phyloP scores from a whole-genome alignment of 2,888 invertebrate species.

The Brenthis ino region DNA sequence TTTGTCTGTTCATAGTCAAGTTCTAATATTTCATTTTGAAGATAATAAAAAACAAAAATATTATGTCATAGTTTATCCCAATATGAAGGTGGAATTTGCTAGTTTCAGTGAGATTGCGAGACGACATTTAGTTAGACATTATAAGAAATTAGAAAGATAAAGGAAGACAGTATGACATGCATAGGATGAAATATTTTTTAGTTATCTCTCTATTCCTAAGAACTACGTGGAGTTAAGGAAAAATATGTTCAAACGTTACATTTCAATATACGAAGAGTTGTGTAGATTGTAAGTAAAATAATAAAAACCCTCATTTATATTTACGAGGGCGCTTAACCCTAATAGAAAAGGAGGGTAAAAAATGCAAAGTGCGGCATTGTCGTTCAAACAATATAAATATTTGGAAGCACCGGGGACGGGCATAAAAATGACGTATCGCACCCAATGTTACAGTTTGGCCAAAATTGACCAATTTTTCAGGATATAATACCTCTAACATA shows the following conservation, averaged over 20 bases:
- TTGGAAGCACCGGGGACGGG: slow-evolving; percentile 56
- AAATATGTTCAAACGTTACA: background rate
- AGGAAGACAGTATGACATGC: too few relatives aligned
- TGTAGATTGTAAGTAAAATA: slow-evolving; percentile 40
- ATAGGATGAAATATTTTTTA: too few relatives aligned
- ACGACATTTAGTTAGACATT: too few relatives aligned
- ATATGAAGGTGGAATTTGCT: too few relatives aligned
- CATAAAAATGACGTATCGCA: slow-evolving; percentile 68
- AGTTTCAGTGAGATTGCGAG: too few relatives aligned
- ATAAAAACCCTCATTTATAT: slow-evolving; percentile 44
- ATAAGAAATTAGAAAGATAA: too few relatives aligned
- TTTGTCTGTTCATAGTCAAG: too few relatives aligned
- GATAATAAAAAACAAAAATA: too few relatives aligned
- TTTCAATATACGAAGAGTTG: slow-evolving; percentile 12
- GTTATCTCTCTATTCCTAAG: too few relatives aligned
- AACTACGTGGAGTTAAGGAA: too few relatives aligned
- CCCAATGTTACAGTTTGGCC: slow-evolving; percentile 44
- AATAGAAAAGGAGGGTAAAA: slow-evolving; percentile 51
- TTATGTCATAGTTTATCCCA: too few relatives aligned
- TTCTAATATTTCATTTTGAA: too few relatives aligned
- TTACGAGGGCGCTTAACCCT: slow-evolving; percentile 47
- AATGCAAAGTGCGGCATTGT: slow-evolving; percentile 55
- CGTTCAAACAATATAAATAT: slow-evolving; percentile 71
- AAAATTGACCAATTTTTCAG: slow-evolving; percentile 62
- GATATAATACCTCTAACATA: slow-evolving; percentile 52